Percentiles rank a stretch among this genome's conserved stretches.
Conservation (phyloP, 2,888 invertebrate species). For the Cinara cedri region DNA sequence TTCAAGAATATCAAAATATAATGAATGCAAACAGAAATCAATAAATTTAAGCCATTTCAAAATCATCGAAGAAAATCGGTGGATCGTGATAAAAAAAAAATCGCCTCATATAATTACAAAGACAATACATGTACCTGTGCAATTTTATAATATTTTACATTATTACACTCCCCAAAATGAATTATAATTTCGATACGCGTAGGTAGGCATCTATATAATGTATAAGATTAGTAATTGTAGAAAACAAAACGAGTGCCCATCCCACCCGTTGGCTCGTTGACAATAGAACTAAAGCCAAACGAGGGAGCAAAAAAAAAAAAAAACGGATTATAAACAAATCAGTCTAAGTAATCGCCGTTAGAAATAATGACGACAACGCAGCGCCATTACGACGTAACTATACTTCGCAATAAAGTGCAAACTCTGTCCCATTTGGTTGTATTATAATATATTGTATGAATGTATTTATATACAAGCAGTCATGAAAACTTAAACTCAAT, state of each 20-base stretch:
- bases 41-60: too few species aligned
- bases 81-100: not conserved
- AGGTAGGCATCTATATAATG: too few species aligned
- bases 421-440: not conserved
- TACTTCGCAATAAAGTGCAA: slow-evolving; percentile 13
- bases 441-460: too few species aligned
- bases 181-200: slow-evolving; percentile 10
- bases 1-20: too few species aligned
- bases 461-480: too few species aligned
- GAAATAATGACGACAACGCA: slow-evolving; percentile 21
- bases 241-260: slow-evolving; percentile 14
- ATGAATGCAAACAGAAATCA: too few species aligned
- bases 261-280: slow-evolving; percentile 26
- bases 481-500: too few species aligned
- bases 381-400: not conserved
- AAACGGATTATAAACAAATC: slow-evolving; percentile 33
- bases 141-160: not conserved
- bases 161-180: slow-evolving; percentile 7
- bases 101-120: slow-evolving; percentile 6
- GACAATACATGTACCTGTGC: not conserved
- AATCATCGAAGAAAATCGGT: too few species aligned
- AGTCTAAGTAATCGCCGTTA: slow-evolving; percentile 33
- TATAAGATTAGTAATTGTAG: too few species aligned
- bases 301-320: not conserved
- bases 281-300: slow-evolving; percentile 42